Percentiles rank a stretch among this genome's conserved stretches.
Evolutionary conservation across 2,113 vertebrate species (phyloP).

Genomic region (Oreotrochilus melanogaster): DNA sequence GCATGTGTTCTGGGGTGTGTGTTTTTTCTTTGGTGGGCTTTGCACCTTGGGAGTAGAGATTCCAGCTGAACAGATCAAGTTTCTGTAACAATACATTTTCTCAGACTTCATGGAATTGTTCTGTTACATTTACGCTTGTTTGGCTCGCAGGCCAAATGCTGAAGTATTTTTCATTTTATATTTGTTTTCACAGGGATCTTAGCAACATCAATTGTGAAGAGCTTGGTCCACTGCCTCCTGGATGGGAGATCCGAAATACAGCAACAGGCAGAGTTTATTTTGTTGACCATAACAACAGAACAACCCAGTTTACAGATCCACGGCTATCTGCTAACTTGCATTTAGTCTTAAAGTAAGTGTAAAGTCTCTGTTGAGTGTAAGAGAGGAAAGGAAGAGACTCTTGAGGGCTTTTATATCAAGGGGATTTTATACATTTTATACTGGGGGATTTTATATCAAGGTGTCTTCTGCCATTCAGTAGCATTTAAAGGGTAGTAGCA

Average conservation of each 20-base stretch:
- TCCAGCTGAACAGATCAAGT: constrained; percentile 78
- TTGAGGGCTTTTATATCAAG: neutral
- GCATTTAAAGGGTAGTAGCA: fast-evolving
- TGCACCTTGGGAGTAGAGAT: constrained; percentile 74
- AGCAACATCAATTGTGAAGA: constrained; percentile 99
- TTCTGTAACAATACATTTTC: constrained; percentile 81
- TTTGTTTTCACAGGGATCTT: constrained; percentile 91
- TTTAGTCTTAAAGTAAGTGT: constrained; percentile 92
- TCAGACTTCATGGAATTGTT: constrained; percentile 80
- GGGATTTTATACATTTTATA: too few species aligned
- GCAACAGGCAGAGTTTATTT: constrained; percentile 98
- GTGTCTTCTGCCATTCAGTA: neutral
- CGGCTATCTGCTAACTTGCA: constrained; percentile 95
- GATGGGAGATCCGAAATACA: constrained; percentile 98
- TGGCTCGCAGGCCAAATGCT: constrained; percentile 70
- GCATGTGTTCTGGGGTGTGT: constrained; percentile 61
- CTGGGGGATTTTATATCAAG: neutral
- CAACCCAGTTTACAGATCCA: constrained; percentile 96
- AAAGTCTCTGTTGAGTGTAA: neutral
- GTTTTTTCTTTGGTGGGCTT: constrained; percentile 68
- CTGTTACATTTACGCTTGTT: constrained; percentile 75
- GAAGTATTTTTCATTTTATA: constrained; percentile 81
- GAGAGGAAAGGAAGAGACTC: neutral
- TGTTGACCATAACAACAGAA: constrained; percentile 98
- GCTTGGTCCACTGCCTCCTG: constrained; percentile 94